A percentile compares a stretch with the other conserved stretches of the same genome.
Evolutionary conservation across 2,797 vertebrate species (phyloP).

Genomic region (Danio jaintianensis): DNA sequence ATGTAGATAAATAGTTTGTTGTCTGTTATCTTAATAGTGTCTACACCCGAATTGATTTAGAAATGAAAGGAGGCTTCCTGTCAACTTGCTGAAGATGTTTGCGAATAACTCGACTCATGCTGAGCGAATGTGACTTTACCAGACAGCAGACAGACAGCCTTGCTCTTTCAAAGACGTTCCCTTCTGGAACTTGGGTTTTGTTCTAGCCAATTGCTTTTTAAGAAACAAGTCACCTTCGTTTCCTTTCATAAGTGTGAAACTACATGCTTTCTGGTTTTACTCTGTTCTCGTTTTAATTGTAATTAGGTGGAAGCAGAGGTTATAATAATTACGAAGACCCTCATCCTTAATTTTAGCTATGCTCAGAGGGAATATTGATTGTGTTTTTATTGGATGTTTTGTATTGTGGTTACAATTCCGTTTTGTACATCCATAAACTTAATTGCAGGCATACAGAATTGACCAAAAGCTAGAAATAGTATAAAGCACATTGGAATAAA

Average conservation of each 20-base stretch:
- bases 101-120: not conserved
- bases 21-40: constrained; percentile 34
- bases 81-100: not conserved
- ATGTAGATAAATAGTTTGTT: constrained; percentile 36
- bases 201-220: not conserved
- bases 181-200: not conserved
- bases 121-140: constrained; percentile 14
- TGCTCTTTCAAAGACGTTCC: constrained; percentile 7
- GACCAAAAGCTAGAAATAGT: not conserved
- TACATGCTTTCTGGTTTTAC: not conserved
- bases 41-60: constrained; percentile 22
- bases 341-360: constrained; percentile 19
- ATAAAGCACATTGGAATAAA: not conserved
- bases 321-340: constrained; percentile 32
- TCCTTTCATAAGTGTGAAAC: not conserved
- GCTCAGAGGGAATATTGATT: constrained; percentile 26
- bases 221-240: not conserved
- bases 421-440: not conserved
- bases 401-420: not conserved
- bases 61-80: constrained; percentile 17
- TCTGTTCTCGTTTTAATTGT: constrained; percentile 25
- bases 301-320: not conserved
- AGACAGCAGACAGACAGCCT: constrained; percentile 2
- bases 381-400: constrained; percentile 8
- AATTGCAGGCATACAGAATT: constrained; percentile 9